Evolutionary conservation across 2,797 vertebrate species (phyloP).

Genomic region (Myioborus miniatus): DNA sequence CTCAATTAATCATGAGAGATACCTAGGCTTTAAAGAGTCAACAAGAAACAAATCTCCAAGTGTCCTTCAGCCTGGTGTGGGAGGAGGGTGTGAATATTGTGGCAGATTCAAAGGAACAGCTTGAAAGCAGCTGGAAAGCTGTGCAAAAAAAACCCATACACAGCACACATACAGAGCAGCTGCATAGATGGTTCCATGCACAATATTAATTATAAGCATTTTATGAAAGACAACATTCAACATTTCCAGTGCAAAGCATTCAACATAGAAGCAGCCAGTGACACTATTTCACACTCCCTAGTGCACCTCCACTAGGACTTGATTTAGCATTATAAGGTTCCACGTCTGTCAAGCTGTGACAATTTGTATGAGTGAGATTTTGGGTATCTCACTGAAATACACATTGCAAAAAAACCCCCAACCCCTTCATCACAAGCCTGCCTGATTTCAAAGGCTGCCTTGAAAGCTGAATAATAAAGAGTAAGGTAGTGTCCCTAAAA

Average conservation of each 20-base stretch:
- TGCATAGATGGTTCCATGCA: slow-evolving; percentile 20
- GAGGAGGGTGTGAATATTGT: neutral
- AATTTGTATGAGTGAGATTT: slow-evolving; percentile 22
- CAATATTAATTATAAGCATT: slow-evolving; percentile 33
- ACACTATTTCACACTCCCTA: neutral
- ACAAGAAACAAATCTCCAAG: slow-evolving; percentile 21
- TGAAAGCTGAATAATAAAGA: slow-evolving; percentile 29
- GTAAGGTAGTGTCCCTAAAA: slow-evolving; percentile 18
- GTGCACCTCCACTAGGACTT: neutral
- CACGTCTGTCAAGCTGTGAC: slow-evolving; percentile 34
- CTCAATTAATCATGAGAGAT: slow-evolving; percentile 22
- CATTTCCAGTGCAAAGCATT: neutral
- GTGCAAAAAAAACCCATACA: neutral
- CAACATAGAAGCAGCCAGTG: neutral
- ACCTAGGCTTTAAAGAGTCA: slow-evolving; percentile 21
- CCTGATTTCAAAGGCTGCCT: neutral
- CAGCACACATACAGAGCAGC: neutral
- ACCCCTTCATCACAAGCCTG: neutral
- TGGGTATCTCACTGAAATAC: neutral
- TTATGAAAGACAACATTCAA: slow-evolving; percentile 5
- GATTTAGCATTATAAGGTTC: slow-evolving; percentile 15
- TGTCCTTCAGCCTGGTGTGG: neutral
- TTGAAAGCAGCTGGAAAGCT: slow-evolving; percentile 65
- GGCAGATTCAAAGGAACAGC: slow-evolving; percentile 53
- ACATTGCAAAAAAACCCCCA: neutral